Conservation (phyloP, 2,113 vertebrate genomes). For the Larimichthys crocea region DNA sequence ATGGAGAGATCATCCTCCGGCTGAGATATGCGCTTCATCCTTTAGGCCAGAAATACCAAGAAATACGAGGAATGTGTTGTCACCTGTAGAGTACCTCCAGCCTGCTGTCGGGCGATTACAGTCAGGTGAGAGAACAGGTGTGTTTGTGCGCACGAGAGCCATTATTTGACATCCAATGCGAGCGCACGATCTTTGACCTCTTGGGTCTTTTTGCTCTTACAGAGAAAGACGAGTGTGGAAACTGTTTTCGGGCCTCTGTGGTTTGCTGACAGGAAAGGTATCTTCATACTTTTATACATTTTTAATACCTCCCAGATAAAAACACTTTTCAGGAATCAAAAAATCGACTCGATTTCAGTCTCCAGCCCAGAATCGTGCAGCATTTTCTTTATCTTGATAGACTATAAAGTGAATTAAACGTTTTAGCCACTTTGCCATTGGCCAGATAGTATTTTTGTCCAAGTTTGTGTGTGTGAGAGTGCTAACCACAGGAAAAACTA, state of each 20-base stretch:
- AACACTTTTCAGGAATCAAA: not conserved
- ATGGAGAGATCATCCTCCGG: not conserved
- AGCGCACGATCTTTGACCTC: not conserved
- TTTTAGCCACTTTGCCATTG: not conserved
- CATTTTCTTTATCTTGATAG: not conserved
- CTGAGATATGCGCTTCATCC: conserved; percentile 35
- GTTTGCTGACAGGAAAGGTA: too few relatives aligned
- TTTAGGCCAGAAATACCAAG: conserved; percentile 22
- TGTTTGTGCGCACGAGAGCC: not conserved
- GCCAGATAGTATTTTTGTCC: not conserved
- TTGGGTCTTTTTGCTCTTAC: not conserved
- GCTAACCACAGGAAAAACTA: conserved; percentile 10
- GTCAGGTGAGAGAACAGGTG: conserved; percentile 31
- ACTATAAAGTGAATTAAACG: not conserved
- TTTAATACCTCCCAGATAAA: too few relatives aligned
- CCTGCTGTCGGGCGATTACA: not conserved
- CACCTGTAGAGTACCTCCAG: conserved; percentile 15
- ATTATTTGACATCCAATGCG: not conserved
- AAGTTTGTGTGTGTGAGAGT: not conserved
- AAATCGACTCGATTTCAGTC: not conserved
- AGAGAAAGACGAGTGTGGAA: conserved; percentile 6
- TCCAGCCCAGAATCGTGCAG: not conserved
- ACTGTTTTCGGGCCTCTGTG: too few relatives aligned
- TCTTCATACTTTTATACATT: not conserved
- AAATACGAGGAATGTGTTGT: conserved; percentile 41